These are phyloP conservation scores for Itoplectis maculator DNA, from an alignment of 2,888 invertebrate species.

Conservation along the genomic window DNA sequence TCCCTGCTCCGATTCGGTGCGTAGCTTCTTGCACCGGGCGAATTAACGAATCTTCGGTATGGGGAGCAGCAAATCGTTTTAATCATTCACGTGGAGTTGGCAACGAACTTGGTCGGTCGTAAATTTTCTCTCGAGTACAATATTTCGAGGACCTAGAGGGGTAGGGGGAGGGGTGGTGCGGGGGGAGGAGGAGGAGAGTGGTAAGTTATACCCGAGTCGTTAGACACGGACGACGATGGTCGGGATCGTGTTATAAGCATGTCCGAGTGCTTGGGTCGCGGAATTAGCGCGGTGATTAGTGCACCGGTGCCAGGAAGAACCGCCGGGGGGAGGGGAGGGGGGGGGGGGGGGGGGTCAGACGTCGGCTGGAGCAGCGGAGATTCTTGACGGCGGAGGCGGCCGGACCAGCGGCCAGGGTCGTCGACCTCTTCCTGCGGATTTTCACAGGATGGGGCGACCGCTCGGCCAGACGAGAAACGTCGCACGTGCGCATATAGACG, in stretches of 20 bases:
- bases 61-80: slow-evolving; percentile 10
- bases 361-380: slow-evolving; percentile 52
- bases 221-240: slow-evolving; percentile 32
- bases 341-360: too few species aligned
- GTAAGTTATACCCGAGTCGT: neutral
- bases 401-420: slow-evolving; percentile 43
- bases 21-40: neutral
- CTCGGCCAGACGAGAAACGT: neutral
- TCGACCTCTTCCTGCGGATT: slow-evolving; percentile 43
- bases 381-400: slow-evolving; percentile 31
- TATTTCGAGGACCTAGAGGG: slow-evolving; percentile 1
- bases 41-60: slow-evolving; percentile 22
- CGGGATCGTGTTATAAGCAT: slow-evolving; percentile 25
- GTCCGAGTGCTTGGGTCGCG: slow-evolving; percentile 38
- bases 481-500: too few species aligned
- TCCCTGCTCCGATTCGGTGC: neutral
- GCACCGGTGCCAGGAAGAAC: slow-evolving; percentile 61
- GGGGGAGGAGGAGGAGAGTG: too few species aligned
- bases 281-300: slow-evolving; percentile 66
- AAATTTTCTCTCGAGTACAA: slow-evolving; percentile 31
- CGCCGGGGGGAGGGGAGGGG: too few species aligned
- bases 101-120: neutral
- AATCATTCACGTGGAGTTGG: slow-evolving; percentile 27
- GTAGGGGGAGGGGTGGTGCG: too few species aligned
- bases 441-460: slow-evolving; percentile 10